Evolutionary conservation across 2,888 invertebrate species (phyloP).

Genomic region (Drosophila basisetae): DNA sequence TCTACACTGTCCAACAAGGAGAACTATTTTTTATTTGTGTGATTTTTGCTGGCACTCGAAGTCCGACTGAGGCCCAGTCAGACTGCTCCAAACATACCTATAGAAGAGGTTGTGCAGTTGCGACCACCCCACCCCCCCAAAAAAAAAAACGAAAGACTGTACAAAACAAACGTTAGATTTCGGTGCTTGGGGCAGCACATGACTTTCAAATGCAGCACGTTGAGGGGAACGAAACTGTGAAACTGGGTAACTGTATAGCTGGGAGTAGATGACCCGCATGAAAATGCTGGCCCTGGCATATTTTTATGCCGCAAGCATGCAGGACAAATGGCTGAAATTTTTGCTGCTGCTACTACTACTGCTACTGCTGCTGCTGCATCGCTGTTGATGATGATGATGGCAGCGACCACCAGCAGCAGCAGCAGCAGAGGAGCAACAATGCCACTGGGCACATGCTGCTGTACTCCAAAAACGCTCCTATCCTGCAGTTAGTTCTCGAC

Average conservation of each 20-base stretch:
- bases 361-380: slow-evolving; percentile 46
- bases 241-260: slow-evolving; percentile 24
- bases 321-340: slow-evolving; percentile 81
- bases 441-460: slow-evolving; percentile 48
- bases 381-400: slow-evolving; percentile 68
- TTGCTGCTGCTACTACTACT: slow-evolving; percentile 65
- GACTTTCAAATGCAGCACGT: slow-evolving; percentile 68
- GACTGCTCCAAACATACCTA: slow-evolving; percentile 49
- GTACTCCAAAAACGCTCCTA: slow-evolving; percentile 19
- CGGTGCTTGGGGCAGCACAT: slow-evolving; percentile 49
- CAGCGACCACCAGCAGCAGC: slow-evolving; percentile 29
- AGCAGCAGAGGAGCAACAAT: slow-evolving; percentile 39
- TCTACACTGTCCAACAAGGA: slow-evolving; percentile 44
- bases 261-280: slow-evolving; percentile 79
- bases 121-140: slow-evolving; percentile 15
- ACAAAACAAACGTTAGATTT: slow-evolving; percentile 64
- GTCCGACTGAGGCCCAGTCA: slow-evolving; percentile 41
- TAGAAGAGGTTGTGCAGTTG: slow-evolving; percentile 40
- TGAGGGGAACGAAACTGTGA: slow-evolving; percentile 17
- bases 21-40: slow-evolving; percentile 65
- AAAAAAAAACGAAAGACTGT: slow-evolving; percentile 22
- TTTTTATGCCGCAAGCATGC: slow-evolving; percentile 83
- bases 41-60: slow-evolving; percentile 62
- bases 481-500: slow-evolving; percentile 77
- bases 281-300: slow-evolving; percentile 82